phyloP scores from a whole-genome alignment of 2,797 vertebrate genomes.

The Protonibea diacanthus region DNA sequence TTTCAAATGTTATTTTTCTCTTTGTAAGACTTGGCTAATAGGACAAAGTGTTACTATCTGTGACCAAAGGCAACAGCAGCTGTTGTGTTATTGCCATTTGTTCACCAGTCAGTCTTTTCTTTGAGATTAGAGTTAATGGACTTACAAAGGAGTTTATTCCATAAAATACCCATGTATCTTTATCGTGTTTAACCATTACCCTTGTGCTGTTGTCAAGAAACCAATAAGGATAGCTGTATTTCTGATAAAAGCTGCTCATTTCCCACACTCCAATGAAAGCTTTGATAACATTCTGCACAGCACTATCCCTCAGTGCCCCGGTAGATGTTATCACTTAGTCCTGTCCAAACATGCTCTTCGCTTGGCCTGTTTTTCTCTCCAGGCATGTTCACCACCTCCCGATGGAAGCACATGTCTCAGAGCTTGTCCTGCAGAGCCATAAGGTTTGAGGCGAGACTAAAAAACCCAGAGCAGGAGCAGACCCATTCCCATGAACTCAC shows the following conservation, averaged over 20 bases:
- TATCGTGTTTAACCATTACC: slow-evolving; percentile 26
- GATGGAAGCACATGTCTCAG: slow-evolving; percentile 63
- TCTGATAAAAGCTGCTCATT: slow-evolving; percentile 42
- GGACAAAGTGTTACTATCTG: slow-evolving; percentile 9
- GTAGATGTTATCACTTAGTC: slow-evolving; percentile 72
- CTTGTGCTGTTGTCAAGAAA: slow-evolving; percentile 23
- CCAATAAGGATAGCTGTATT: slow-evolving; percentile 33
- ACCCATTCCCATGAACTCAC: slow-evolving; percentile 24
- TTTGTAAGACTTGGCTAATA: slow-evolving; percentile 8
- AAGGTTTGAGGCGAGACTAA: slow-evolving; percentile 23
- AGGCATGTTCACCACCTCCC: slow-evolving; percentile 68
- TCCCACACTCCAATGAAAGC: slow-evolving; percentile 40
- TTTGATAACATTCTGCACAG: slow-evolving; percentile 65
- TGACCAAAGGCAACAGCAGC: neutral
- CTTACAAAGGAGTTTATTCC: neutral
- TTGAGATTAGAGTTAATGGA: neutral
- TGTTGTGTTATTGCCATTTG: slow-evolving; percentile 19
- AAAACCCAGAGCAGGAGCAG: slow-evolving; percentile 38
- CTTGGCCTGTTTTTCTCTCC: slow-evolving; percentile 75
- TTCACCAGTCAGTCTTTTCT: slow-evolving; percentile 15
- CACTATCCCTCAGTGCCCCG: slow-evolving; percentile 55
- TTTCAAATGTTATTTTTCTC: slow-evolving; percentile 18
- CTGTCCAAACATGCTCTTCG: slow-evolving; percentile 76
- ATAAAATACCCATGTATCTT: slow-evolving; percentile 16
- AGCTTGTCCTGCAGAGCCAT: slow-evolving; percentile 51